Conservation (phyloP, 2,888 invertebrate species). For the Athrips mouffetella region DNA sequence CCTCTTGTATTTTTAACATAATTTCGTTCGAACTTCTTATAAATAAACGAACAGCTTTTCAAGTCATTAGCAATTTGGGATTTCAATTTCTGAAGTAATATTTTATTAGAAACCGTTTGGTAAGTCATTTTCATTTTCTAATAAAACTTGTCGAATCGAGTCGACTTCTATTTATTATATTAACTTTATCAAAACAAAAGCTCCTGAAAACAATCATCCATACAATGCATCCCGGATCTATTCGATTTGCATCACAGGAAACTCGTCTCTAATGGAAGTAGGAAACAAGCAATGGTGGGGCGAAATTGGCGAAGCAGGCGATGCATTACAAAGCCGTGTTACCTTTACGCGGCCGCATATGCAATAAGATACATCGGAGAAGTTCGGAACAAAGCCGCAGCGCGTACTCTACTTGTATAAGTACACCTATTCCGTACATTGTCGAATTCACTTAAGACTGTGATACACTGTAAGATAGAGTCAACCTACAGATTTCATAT, state of each 20-base stretch:
- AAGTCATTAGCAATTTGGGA: conserved; percentile 14
- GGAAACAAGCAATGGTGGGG: conserved; percentile 12
- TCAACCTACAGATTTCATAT: background rate
- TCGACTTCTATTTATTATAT: background rate
- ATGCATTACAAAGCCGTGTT: conserved; percentile 34
- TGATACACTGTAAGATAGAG: conserved; percentile 36
- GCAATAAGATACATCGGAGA: conserved; percentile 65
- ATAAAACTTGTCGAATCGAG: background rate
- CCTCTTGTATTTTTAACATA: conserved; percentile 52
- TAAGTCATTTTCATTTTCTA: background rate
- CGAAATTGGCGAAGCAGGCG: conserved; percentile 29
- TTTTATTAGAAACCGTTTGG: background rate
- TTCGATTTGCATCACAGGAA: conserved; percentile 12
- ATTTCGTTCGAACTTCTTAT: conserved; percentile 22
- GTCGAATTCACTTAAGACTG: conserved; percentile 64
- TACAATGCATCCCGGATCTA: conserved; percentile 6
- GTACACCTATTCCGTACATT: conserved; percentile 59
- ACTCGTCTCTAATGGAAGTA: conserved; percentile 8
- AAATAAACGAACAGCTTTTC: conserved; percentile 16
- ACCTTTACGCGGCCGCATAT: conserved; percentile 49
- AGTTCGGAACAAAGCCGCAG: conserved; percentile 71
- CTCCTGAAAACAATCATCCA: background rate
- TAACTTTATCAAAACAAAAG: background rate
- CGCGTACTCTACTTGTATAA: conserved; percentile 54
- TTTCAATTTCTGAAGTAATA: background rate